These are phyloP conservation scores for Onychomys leucogaster DNA, from an alignment of 2,797 vertebrate genomes.

Conservation along the genomic window DNA sequence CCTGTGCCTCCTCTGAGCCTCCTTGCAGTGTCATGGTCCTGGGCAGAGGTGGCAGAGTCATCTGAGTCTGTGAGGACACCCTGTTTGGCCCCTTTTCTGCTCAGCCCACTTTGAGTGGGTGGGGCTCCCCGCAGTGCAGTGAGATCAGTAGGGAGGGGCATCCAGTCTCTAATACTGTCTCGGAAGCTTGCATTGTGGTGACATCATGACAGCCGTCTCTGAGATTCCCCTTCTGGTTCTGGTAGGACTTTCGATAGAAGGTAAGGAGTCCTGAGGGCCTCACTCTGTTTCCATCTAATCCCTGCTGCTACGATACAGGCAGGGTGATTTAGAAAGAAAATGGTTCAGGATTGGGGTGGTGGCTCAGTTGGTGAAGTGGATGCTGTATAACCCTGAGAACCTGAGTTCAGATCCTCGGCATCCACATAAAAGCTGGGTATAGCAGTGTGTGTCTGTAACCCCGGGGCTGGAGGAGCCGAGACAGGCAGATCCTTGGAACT, in stretches of 20 bases:
- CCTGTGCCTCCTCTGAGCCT: background rate
- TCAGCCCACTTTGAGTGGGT: background rate
- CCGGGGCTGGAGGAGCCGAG: background rate
- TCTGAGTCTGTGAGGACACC: background rate
- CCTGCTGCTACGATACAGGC: background rate
- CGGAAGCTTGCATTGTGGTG: background rate
- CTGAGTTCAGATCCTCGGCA: background rate
- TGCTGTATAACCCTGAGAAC: background rate
- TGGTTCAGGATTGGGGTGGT: background rate
- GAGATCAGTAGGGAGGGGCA: background rate
- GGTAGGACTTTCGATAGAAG: background rate
- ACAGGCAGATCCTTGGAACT: background rate
- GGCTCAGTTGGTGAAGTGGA: background rate
- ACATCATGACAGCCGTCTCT: background rate
- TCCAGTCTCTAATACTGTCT: background rate
- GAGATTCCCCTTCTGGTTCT: background rate
- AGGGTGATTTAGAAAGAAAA: background rate
- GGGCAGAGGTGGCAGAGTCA: background rate
- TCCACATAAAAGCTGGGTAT: background rate
- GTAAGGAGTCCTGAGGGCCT: no score
- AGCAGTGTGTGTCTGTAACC: background rate
- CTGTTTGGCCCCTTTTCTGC: background rate
- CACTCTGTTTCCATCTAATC: accelerated
- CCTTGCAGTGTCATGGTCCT: background rate
- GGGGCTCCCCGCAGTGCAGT: background rate